Evolutionary conservation across 2,888 invertebrate species (phyloP), one percentile per base, ranked within the genome.

Genomic region (Hirtodrosophila duncani): DNA sequence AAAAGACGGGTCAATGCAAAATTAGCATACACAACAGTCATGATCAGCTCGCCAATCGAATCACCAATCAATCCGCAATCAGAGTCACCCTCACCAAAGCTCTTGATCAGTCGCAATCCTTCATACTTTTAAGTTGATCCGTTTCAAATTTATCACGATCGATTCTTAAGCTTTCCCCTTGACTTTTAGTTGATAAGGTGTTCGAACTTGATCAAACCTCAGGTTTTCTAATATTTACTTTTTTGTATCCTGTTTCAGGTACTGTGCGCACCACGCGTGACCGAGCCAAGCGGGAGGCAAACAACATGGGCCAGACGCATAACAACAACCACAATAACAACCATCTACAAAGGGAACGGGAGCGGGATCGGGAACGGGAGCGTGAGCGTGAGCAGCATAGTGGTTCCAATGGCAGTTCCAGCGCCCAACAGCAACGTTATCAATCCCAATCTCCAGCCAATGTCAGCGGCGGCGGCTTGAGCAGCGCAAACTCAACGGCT

Each of bases 211-310:
- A n/a, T n/a, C 0, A 18, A 17, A 31, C 14, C 2, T 23, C 18
- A 14, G 3, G 7, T 24, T 8, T 9, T 9, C 3, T 17, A 17
- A 16, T 24, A 10, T 8, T 9, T 13, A 33, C 27, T 17, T 9
- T 21, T 27, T 27, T 17, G 1, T 5, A 14, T 1, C 39, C 24
- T 26, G 7, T 58, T 66, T 21, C 64, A 83, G 86, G 86, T 16
- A 77, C 83, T 23, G 85, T 86, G 18, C 84, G 86, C 46, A 87
- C 87, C 24, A 87, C 86, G 14, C 86, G 86, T 11, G 86, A 86
- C 82, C 86, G 86, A 44, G 86, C 86, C 65, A 86, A 86, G 72
- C 85, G 86, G 67, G 86, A 86, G 67, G 85, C 85, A n/a, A n/a
- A n/a, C 17, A 86, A 83, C 43, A 68, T 83, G 56, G 66, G 67